Evolutionary conservation across 2,113 vertebrate species (phyloP), one percentile per base, ranked within the genome.

Genomic region (Clarias macrocephalus): DNA sequence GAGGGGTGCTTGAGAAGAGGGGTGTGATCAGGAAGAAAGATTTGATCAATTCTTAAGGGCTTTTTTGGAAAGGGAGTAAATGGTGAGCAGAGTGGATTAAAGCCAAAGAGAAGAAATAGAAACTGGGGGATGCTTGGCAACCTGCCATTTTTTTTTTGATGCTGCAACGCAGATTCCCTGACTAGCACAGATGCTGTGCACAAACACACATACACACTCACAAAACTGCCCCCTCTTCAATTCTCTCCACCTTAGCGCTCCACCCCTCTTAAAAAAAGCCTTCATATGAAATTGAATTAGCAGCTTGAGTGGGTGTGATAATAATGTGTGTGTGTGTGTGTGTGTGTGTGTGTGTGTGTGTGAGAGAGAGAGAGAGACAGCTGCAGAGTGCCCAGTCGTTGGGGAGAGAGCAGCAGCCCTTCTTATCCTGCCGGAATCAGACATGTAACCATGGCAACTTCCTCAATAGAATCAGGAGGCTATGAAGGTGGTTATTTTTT

Each of bases 401-500:
- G 80, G 89, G 91, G 89, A 91, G 88, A 79, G 85, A 86, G 84
- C 80, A 76, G 80, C 80, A 87, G 89, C 85, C 88, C 75, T 79
- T 87, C 86, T 88, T 90, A 90, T 92, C 91, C 89, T 92, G 77
- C 89, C 82, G 89, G 89, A 92, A 92, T 91, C 92, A 90, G 85
- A 91, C 88, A 90, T 66, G 92, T 93, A 90, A 92, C 93, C 91
- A 93, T 93, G 92, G 91, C 87, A 92, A 93, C 93, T 87, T 91
- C 88, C 90, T 90, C 89, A 90, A 90, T 89, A 89, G 87, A 89
- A 88, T 92, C 85, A 84, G 85, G 86, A 88, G 83, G 86, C 85
- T 86, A 88, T 91, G 90, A 89, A 92, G 82, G 86, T 81, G 85
- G 84, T 80, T 76, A 81, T 88, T 89, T 83, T 86, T 83, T 54